Base-by-base conservation (phyloP, 2,888 invertebrate genomes). In the Exocentrus adspersus region DNA sequence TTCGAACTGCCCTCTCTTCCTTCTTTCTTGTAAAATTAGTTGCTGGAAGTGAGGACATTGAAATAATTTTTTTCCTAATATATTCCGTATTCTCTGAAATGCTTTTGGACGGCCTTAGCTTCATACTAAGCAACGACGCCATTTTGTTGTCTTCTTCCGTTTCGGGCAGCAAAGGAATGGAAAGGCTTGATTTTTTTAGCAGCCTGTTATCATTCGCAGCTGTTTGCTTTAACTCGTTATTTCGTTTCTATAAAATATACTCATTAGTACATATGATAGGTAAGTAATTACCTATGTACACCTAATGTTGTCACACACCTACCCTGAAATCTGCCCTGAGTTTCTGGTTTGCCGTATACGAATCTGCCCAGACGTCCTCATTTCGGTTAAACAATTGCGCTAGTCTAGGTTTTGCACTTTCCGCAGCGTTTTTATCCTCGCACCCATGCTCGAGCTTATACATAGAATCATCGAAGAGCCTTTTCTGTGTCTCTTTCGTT, bases 391-490 rank as follows among this genome's bases (percentile, higher is more conserved):
- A 92, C 2, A 98, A 85, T 72, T 87, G 87, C 7, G 90, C 90
- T 0, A 99, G 83, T 9, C 89, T 82, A 0, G 93, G 92, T 72
- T 91, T 90, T 0, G 90, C 87, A 65, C 86, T 86, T 72, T 90
- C 90, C 0, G 92, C 90, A 12, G 86, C 84, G 72, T 87, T 88
- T 64, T 87, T 86, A 82, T 98, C 98, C 52, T 91, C 90, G 0
- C 89, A 89, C 53, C 92, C 92, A 82, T 99, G 98, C 79, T 99
- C 98, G 70, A 99, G 84, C 80, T 94, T 95, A 81, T 92, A 99
- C 99, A 99, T 99, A 4, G 98, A 92, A 89, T 99, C 98, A 74
- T 95, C 94, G 74, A 94, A 95, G 62, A 99, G 83, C 62, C 92
- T 88, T 73, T 94, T 93, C 75, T 94, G 95, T 0, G 91, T 90